Conservation (phyloP, 2,797 vertebrate genomes). For the Melanitta fusca region DNA sequence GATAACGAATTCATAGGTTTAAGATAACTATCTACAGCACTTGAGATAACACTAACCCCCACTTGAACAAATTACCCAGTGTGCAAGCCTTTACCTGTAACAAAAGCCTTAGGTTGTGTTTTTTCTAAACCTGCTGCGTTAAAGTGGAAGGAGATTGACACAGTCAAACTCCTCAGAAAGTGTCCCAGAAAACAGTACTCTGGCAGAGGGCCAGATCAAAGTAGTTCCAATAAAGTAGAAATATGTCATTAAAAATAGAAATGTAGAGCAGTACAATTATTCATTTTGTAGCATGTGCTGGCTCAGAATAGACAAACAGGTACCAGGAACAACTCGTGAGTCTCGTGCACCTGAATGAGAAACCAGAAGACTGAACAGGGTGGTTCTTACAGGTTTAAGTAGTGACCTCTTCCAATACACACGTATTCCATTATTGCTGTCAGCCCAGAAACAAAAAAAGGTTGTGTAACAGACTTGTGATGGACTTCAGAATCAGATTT, state of each 20-base stretch:
- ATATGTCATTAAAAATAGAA: not conserved
- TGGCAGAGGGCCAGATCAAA: not conserved
- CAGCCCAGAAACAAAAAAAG: not conserved
- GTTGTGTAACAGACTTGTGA: not conserved
- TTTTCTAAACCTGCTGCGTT: not conserved
- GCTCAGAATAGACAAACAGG: not conserved
- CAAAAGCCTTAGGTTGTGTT: not conserved
- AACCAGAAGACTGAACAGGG: not conserved
- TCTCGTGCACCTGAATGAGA: not conserved
- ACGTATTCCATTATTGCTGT: not conserved
- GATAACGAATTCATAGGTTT: not conserved
- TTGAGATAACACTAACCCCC: not conserved
- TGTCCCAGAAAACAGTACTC: not conserved
- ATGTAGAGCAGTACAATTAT: fast-evolving
- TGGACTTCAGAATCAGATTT: not conserved
- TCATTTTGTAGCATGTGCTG: too few relatives aligned
- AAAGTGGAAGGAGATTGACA: not conserved
- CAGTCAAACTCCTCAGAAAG: not conserved
- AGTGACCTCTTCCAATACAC: not conserved
- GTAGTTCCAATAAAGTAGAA: not conserved
- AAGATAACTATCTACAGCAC: not conserved
- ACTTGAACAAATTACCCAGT: not conserved
- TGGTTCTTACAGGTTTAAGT: not conserved
- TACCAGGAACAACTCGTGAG: not conserved
- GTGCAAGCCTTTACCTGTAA: not conserved